Evolutionary conservation across 2,888 invertebrate species (phyloP), one percentile per base, ranked within the genome.

Genomic region (Choristoneura rosaceana): DNA sequence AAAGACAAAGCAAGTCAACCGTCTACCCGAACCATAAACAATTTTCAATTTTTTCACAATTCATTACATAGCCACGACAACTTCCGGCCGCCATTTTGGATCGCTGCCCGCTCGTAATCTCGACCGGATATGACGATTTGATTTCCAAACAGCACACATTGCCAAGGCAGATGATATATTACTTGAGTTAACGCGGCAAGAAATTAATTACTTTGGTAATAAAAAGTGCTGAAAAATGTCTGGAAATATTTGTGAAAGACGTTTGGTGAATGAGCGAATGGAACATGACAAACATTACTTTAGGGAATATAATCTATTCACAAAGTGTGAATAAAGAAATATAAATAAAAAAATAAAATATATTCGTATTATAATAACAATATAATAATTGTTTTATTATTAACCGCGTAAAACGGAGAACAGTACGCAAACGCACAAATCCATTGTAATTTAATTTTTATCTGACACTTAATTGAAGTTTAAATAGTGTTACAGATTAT

Each of bases 121-220:
- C 71, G 34, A 68, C 71, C 71, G 71, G 71, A 71, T 71, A 71
- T 71, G 71, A 71, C 71, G 71, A 71, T 71, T 71, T 71, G 71
- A 71, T 71, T 71, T 71, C 71, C 67, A 71, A 71, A 71, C 71
- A 71, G 71, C 71, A 71, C 62, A 71, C 71, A 71, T 67, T 71
- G 71, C 67, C 71, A 71, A 71, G 58, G 38, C 34, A 58, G 38
- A 58, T 71, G 71, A 71, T 67, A 71, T 71, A 71, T 71, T 67
- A 58, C 71, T 38, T 38, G 71, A 67, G 71, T 71, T 63, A 70
- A 59, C 70, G 67, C 17, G 47, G n/a, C 50, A n/a, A 47, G 25
- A 34, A 67, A 71, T 68, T 71, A 71, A 71, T 71, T 71, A 71
- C 71, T 67, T 47, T 63, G 9, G 38, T 33, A 50, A 34, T 62